phyloP scores from a whole-genome alignment of 2,888 invertebrate species.

The Eupithecia abbreviata region DNA sequence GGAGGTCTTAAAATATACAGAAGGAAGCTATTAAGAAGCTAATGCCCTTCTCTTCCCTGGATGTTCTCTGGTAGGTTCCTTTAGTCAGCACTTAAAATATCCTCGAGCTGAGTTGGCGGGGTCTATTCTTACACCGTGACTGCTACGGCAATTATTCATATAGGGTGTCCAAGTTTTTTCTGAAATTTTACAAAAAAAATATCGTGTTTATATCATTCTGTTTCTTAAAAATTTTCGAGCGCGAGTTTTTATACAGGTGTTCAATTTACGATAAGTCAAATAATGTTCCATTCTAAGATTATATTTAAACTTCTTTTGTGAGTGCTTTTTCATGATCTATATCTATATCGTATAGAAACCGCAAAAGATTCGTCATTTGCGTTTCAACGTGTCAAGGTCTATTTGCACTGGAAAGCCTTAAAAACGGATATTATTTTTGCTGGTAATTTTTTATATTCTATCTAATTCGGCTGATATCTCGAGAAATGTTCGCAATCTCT shows the following conservation, averaged over 20 bases:
- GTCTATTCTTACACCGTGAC: too few relatives aligned
- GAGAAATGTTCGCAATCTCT: constrained; percentile 68
- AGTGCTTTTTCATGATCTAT: background rate
- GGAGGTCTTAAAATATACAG: too few relatives aligned
- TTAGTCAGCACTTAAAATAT: too few relatives aligned
- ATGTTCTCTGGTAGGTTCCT: too few relatives aligned
- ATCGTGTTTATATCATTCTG: too few relatives aligned
- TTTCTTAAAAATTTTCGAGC: too few relatives aligned
- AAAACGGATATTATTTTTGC: background rate
- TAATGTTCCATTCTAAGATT: background rate
- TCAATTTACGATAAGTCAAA: background rate
- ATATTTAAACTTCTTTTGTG: background rate
- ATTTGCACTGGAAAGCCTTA: background rate
- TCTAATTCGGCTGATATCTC: constrained; percentile 75
- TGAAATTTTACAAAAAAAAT: too few relatives aligned
- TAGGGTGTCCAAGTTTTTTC: too few relatives aligned
- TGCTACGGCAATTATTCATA: too few relatives aligned
- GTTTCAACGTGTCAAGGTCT: background rate
- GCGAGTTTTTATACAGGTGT: background rate
- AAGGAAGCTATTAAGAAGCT: too few relatives aligned
- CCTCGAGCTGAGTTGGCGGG: too few relatives aligned
- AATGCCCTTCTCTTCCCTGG: too few relatives aligned
- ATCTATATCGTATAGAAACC: background rate
- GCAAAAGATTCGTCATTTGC: background rate
- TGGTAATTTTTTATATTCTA: constrained; percentile 59